Evolutionary conservation across 1,140 invertebrate genomes (phyloP), one percentile per base, ranked within the genome.

Genomic region (Elymnias hypermnestra): DNA sequence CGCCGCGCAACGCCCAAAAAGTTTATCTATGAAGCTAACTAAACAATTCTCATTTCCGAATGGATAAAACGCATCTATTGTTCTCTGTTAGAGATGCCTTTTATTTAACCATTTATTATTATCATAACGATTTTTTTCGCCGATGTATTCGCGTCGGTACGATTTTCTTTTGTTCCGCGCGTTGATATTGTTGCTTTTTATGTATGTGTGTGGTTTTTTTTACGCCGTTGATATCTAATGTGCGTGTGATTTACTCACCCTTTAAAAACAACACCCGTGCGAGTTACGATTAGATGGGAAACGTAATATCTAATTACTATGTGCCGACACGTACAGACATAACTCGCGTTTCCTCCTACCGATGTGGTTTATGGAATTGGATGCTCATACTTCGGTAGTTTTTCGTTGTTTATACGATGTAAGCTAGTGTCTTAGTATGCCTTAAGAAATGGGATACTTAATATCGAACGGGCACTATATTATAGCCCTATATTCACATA

Each of bases 261-360:
- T 78, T 78, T 78, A 79, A 79, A 83, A 83, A 84, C 76, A 84
- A 84, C 76, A 76, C 68, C 75, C 74, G 74, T 75, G 66, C 68
- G 64, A 83, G 79, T 77, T 77, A 76, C 81, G 74, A 82, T 82
- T 82, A 84, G 74, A 59, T 54, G 66, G 70, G 64, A 62, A 65
- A 61, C 66, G 68, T 84, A 84, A 84, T 84, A 84, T 84, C 77
- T 84, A 84, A 84, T 83, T 84, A 82, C 77, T 82, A 83, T 83
- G 81, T 65, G 64, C 59, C 62, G 58, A 78, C 81, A 84, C 78
- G 81, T 83, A 82, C 74, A 55, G 52, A 67, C 76, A 76, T 84
- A 84, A 82, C 78, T 84, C 77, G 69, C 57, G 53, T 63, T 77
- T 77, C 81, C 79, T 79, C 69, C 70, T 53, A 53, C 73, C 71